Conservation (phyloP, 2,113 vertebrate genomes). For the Thomomys bottae region DNA sequence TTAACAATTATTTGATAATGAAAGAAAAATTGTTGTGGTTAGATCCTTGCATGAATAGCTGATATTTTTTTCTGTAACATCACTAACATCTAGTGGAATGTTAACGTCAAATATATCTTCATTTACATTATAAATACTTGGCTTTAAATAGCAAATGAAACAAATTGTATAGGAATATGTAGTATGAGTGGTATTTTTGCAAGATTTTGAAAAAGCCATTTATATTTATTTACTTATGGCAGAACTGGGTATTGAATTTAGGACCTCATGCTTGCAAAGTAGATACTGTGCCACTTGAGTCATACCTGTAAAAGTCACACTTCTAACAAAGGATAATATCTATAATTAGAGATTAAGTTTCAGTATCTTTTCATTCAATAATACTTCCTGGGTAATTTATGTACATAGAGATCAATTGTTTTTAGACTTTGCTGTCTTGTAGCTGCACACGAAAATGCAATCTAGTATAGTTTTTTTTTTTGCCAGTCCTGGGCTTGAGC, state of each 20-base stretch:
- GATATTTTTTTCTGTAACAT: not conserved
- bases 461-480: no score
- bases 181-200: not conserved
- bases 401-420: not conserved
- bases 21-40: constrained; percentile 32
- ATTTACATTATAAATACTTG: constrained; percentile 25
- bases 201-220: constrained; percentile 4
- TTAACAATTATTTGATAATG: constrained; percentile 39
- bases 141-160: constrained; percentile 43
- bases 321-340: not conserved
- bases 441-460: not conserved
- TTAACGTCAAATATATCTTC: constrained; percentile 29
- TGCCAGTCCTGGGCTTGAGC: no score
- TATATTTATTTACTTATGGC: no score
- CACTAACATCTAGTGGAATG: not conserved
- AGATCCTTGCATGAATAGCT: not conserved
- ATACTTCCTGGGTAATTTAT: not conserved
- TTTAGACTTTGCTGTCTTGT: not conserved
- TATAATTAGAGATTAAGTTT: constrained; percentile 33
- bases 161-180: not conserved
- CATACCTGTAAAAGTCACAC: not conserved
- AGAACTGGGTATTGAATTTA: no score
- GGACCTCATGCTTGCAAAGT: no score
- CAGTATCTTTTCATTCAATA: not conserved
- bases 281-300: no score